phyloP scores from a whole-genome alignment of 2,113 vertebrate species.

The Cynocephalus volans region DNA sequence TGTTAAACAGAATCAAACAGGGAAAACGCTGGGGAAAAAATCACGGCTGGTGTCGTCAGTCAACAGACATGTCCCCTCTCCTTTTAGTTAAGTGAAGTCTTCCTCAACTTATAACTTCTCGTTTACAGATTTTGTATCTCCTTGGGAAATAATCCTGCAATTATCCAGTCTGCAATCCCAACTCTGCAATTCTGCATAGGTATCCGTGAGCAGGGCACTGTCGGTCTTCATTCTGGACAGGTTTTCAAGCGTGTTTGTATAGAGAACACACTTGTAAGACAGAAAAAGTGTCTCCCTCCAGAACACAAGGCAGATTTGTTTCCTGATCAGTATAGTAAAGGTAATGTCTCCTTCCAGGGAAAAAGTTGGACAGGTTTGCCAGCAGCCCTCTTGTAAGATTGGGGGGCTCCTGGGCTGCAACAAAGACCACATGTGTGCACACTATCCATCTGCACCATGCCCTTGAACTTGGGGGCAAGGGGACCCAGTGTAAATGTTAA shows the following conservation, averaged over 20 bases:
- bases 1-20: neutral
- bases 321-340: no score
- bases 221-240: neutral
- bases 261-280: neutral
- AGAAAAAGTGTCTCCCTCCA: neutral
- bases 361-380: neutral
- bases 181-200: neutral
- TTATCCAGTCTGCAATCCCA: neutral
- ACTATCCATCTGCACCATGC: neutral
- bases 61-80: neutral
- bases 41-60: neutral
- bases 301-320: neutral
- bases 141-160: neutral
- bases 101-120: neutral
- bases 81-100: no score
- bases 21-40: neutral
- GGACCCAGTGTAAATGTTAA: no score
- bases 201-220: neutral
- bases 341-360: no score
- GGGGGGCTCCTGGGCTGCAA: neutral
- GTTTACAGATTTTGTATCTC: neutral
- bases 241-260: neutral
- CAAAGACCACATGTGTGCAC: neutral
- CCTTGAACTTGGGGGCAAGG: accelerated
- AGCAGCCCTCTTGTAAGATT: neutral